Evolutionary conservation across 2,113 vertebrate species (phyloP).

Genomic region (Meleagris gallopavo): DNA sequence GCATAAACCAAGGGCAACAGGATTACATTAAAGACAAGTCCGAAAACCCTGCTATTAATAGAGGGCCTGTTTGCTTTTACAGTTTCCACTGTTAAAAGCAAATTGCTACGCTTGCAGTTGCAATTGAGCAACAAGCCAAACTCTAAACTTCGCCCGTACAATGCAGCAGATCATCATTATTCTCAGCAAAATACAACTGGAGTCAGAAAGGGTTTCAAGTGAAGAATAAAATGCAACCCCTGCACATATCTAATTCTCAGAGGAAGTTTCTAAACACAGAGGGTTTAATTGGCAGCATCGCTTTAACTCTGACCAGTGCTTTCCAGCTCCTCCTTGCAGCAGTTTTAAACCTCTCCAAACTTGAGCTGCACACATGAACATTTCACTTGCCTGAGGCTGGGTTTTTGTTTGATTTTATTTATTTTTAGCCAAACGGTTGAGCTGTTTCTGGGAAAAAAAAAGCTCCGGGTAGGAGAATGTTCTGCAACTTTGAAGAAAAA

Average conservation of each 20-base stretch:
- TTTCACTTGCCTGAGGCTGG: neutral
- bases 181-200: neutral
- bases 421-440: conserved; percentile 9
- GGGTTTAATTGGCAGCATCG: neutral
- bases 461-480: neutral
- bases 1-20: conserved; percentile 26
- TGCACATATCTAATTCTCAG: rapidly evolving
- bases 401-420: neutral
- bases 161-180: neutral
- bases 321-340: neutral
- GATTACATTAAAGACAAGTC: conserved; percentile 17
- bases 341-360: neutral
- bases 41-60: conserved; percentile 37
- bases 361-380: rapidly evolving
- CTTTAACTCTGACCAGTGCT: neutral
- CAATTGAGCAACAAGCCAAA: neutral
- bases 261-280: neutral
- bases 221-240: neutral
- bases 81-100: conserved; percentile 13
- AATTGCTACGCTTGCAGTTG: neutral
- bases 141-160: neutral
- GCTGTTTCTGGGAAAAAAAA: neutral
- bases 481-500: neutral
- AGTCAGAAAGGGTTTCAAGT: neutral
- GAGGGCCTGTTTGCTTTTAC: neutral